These are phyloP conservation scores for Fistularia tabacaria DNA, from an alignment of 2,797 vertebrate genomes.

Conservation along the genomic window DNA sequence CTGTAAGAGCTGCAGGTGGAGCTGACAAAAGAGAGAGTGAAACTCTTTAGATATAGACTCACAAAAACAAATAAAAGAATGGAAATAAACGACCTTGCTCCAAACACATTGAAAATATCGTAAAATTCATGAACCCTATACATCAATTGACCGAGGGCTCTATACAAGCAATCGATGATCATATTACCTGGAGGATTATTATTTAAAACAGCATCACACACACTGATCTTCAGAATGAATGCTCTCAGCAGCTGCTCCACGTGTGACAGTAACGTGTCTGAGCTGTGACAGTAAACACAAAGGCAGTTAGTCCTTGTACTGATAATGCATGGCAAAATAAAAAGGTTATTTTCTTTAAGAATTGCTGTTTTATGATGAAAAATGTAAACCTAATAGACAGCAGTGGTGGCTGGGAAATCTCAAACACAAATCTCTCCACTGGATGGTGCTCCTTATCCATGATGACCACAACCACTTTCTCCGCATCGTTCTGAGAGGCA, in stretches of 20 bases:
- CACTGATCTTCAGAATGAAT: constrained; percentile 96
- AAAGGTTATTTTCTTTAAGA: background rate
- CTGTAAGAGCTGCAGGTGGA: no score
- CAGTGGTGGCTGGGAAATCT: constrained; percentile 92
- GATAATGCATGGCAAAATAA: background rate
- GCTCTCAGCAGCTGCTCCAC: constrained; percentile 95
- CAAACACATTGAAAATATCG: no score
- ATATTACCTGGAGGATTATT: constrained; percentile 91
- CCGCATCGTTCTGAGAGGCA: constrained; percentile 87
- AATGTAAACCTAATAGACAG: constrained; percentile 86
- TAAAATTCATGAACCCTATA: no score
- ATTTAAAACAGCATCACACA: constrained; percentile 93
- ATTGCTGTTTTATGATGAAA: background rate
- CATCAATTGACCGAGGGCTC: no score
- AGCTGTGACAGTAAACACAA: constrained; percentile 68
- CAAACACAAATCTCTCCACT: constrained; percentile 98
- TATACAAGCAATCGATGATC: background rate
- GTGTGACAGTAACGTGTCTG: constrained; percentile 88
- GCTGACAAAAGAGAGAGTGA: no score
- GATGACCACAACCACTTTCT: constrained; percentile 96
- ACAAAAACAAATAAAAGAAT: no score
- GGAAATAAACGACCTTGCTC: no score
- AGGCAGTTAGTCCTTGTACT: background rate
- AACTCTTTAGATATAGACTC: no score
- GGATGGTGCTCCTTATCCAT: constrained; percentile 98